Percentiles rank a stretch among this genome's conserved stretches.
phyloP scores from a whole-genome alignment of 2,888 invertebrate genomes.

The Odontocerum albicorne region DNA sequence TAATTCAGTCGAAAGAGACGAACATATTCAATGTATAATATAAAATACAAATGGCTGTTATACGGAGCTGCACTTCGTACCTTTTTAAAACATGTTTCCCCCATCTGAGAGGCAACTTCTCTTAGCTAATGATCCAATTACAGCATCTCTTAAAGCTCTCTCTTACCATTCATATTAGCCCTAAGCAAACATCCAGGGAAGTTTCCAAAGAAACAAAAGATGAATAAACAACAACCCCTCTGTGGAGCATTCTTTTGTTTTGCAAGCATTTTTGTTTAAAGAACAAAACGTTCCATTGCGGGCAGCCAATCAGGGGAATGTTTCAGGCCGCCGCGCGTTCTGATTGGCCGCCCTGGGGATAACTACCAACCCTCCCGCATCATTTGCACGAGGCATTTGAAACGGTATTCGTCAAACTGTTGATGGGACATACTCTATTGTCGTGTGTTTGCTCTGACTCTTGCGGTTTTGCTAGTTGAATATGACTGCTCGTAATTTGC shows the following conservation, averaged over 20 bases:
- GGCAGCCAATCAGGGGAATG: constrained; percentile 16
- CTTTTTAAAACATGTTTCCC: too few relatives aligned
- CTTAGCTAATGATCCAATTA: constrained; percentile 28
- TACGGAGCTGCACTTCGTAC: too few relatives aligned
- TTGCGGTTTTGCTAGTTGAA: constrained; percentile 7
- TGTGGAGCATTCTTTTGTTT: constrained; percentile 13
- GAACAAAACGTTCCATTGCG: constrained; percentile 16
- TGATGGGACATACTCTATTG: constrained; percentile 6
- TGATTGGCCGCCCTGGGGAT: constrained; percentile 20
- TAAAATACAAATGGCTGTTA: too few relatives aligned
- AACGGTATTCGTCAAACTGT: constrained; percentile 6
- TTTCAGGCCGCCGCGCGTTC: constrained; percentile 6
- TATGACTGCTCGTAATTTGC: too few relatives aligned
- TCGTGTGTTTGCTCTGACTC: constrained; percentile 18
- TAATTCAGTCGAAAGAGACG: too few relatives aligned
- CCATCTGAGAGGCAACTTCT: constrained; percentile 14
- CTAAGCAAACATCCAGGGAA: constrained; percentile 5
- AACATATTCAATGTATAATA: too few relatives aligned
- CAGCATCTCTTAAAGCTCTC: constrained; percentile 14
- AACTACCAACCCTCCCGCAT: constrained; percentile 18
- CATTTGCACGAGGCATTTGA: constrained; percentile 15
- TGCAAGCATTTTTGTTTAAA: constrained; percentile 16
- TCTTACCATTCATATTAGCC: neutral
- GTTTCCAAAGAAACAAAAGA: neutral
- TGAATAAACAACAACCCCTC: constrained; percentile 4